Percentiles rank a stretch among this genome's conserved stretches.
These are phyloP conservation scores for Latheticus oryzae DNA, from an alignment of 2,888 invertebrate genomes.

Conservation along the genomic window DNA sequence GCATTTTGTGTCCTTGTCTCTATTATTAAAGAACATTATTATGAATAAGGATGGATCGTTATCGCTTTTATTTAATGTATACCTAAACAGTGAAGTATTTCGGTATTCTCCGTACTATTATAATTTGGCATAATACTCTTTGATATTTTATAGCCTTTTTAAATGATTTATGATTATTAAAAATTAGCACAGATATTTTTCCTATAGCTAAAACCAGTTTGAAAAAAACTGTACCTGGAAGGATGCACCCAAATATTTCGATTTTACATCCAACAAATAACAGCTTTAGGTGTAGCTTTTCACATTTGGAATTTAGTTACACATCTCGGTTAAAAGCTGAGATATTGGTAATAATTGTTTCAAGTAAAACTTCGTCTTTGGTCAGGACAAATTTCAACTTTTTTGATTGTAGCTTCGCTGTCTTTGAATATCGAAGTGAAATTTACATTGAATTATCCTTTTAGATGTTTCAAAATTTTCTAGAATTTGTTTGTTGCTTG, in stretches of 20 bases:
- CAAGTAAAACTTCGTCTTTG: too few species aligned
- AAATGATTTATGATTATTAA: constrained; percentile 62
- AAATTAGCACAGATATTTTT: constrained; percentile 52
- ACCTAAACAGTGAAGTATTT: constrained; percentile 53
- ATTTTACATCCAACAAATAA: neutral
- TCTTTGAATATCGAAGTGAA: too few species aligned
- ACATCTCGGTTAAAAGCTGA: too few species aligned
- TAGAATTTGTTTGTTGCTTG: too few species aligned
- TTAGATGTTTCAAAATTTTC: too few species aligned
- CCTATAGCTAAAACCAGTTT: constrained; percentile 16
- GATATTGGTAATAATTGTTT: too few species aligned
- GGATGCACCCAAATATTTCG: neutral
- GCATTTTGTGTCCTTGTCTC: constrained; percentile 56
- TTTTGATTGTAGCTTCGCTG: too few species aligned
- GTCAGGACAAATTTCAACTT: too few species aligned
- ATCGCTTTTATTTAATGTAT: constrained; percentile 47
- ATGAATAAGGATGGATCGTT: constrained; percentile 48
- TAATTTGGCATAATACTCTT: constrained; percentile 62
- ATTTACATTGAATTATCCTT: too few species aligned
- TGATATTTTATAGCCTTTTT: constrained; percentile 59
- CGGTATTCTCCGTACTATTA: constrained; percentile 56
- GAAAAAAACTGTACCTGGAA: constrained; percentile 19
- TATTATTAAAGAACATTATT: constrained; percentile 56
- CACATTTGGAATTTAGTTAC: too few species aligned
- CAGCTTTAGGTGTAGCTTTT: too few species aligned